Conservation (phyloP, 2,888 invertebrate species). For the Apodemia mormo region DNA sequence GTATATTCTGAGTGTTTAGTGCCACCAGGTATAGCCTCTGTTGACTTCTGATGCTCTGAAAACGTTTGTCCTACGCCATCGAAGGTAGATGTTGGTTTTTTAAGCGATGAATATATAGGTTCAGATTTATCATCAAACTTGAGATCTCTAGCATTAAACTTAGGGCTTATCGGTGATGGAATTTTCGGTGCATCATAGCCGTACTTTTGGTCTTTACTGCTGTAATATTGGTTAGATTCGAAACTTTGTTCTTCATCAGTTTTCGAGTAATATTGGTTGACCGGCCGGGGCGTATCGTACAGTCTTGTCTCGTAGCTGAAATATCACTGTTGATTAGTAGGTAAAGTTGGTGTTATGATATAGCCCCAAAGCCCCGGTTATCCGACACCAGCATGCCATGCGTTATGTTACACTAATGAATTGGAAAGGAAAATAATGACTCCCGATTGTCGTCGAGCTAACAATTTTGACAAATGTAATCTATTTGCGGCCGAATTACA, state of each 20-base stretch:
- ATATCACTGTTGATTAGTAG: slow-evolving; percentile 47
- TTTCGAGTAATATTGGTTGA: slow-evolving; percentile 61
- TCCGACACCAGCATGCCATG: slow-evolving; percentile 57
- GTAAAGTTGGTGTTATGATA: slow-evolving; percentile 29
- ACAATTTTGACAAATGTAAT: slow-evolving; percentile 23
- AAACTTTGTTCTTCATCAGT: slow-evolving; percentile 53
- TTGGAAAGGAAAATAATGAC: slow-evolving; percentile 22
- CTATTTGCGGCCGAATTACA: slow-evolving; percentile 22
- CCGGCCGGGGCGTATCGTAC: slow-evolving; percentile 76
- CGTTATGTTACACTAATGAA: slow-evolving; percentile 37
- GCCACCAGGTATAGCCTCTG: slow-evolving; percentile 71
- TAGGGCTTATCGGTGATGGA: slow-evolving; percentile 61
- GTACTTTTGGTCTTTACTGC: slow-evolving; percentile 58
- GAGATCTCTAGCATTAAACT: slow-evolving; percentile 75
- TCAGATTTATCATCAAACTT: slow-evolving; percentile 71
- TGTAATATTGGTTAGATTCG: slow-evolving; percentile 55
- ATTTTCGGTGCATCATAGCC: slow-evolving; percentile 63
- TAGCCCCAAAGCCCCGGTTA: slow-evolving; percentile 33
- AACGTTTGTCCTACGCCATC: slow-evolving; percentile 71
- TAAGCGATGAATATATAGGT: slow-evolving; percentile 67
- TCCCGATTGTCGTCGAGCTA: slow-evolving; percentile 32
- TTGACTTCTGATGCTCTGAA: slow-evolving; percentile 68
- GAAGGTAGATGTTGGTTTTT: slow-evolving; percentile 54
- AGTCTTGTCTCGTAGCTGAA: slow-evolving; percentile 79
- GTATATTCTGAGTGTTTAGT: slow-evolving; percentile 68